These are phyloP conservation scores for Nyctalus aviator DNA, from an alignment of 2,797 vertebrate genomes.

Conservation along the genomic window DNA sequence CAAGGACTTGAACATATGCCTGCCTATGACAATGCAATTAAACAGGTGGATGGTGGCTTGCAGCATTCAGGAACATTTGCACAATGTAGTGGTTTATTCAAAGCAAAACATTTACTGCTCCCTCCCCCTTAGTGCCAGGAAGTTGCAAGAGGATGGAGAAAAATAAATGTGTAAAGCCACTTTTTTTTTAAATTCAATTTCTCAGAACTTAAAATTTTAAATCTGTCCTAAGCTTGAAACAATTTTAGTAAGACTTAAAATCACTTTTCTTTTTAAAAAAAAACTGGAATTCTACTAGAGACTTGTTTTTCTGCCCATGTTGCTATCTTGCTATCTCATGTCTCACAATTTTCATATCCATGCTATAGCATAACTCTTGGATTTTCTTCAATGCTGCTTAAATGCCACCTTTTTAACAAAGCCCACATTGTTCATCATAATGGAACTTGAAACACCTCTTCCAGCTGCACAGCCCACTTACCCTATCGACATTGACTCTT, in stretches of 20 bases:
- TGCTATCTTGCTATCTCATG: background rate
- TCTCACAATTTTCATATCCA: background rate
- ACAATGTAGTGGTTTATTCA: background rate
- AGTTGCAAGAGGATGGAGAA: background rate
- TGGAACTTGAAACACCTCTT: background rate
- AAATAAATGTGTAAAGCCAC: background rate
- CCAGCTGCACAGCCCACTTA: no score
- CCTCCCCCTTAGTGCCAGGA: background rate
- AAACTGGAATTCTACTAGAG: background rate
- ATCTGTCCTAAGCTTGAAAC: background rate
- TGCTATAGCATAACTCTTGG: background rate
- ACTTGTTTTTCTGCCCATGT: background rate
- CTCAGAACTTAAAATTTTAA: background rate
- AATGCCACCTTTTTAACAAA: background rate
- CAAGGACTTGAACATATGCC: background rate
- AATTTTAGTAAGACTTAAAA: background rate
- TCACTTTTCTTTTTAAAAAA: background rate
- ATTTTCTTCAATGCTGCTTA: background rate
- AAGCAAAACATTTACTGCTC: background rate
- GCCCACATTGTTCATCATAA: fast-evolving
- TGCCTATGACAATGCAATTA: background rate
- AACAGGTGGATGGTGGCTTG: background rate
- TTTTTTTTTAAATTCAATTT: background rate
- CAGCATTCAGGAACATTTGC: background rate
- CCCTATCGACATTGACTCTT: background rate